Evolutionary conservation across 2,113 vertebrate species (phyloP), one percentile per base, ranked within the genome.

Genomic region (Pomatostomus ruficeps): DNA sequence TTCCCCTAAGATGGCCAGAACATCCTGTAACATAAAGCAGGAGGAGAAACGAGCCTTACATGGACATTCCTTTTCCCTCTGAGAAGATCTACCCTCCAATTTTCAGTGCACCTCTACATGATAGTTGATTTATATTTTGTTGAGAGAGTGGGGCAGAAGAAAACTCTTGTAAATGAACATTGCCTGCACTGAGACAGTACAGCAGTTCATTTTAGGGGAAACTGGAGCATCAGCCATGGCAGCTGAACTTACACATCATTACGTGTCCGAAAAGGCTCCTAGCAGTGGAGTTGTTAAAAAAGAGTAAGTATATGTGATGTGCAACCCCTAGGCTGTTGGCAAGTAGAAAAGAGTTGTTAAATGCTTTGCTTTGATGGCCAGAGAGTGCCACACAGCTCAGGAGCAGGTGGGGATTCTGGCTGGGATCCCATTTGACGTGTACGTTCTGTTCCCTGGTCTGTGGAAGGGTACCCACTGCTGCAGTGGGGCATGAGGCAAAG

Each of bases 1-100:
- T 94, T 91, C 74, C 33, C 91, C 92, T 77, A 96, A 96, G 48
- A 97, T 90, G 95, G 92, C 48, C 88, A 92, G 82, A 95, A 93
- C 61, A 65, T 97, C 82, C 82, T 90, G 85, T 76, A 84, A 63
- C 72, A 88, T 74, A 88, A 78, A 94, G 85, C 82, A 77, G 75
- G 22, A 85, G 68, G n/a, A 95, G 83, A 93, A 79, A 26, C 25
- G 0, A 94, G 76, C 94, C 96, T 97, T 96, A 95, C 90, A 96
- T 96, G 95, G 94, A 12, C 88, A 89, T 96, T 86, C 15, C 65
- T 63, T 80, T 91, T 83, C 91, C 46, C 55, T 67, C 67, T 23
- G 81, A 66, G 55, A 52, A 42, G 82, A 91, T 73, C 63, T 70
- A 17, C 51, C 31, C 61, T 96, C 59, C 25, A 16, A 0, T 77